These are phyloP conservation scores for Phyllostomus hastatus DNA, from an alignment of 2,113 vertebrate species.

Conservation along the genomic window DNA sequence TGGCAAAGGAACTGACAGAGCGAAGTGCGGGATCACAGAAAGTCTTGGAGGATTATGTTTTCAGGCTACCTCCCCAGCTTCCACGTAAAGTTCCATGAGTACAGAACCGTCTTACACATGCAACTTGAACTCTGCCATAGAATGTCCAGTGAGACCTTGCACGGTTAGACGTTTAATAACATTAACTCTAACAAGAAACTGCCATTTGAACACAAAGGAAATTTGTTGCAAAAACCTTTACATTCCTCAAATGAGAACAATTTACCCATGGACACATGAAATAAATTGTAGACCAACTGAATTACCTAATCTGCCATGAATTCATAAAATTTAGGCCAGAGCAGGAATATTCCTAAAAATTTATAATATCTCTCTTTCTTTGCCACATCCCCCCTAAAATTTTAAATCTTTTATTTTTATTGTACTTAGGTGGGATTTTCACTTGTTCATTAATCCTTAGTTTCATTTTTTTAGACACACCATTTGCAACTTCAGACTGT, in stretches of 20 bases:
- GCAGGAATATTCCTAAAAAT: neutral
- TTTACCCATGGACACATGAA: neutral
- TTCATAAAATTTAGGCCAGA: neutral
- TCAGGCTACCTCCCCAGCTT: neutral
- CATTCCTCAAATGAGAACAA: neutral
- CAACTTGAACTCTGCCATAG: neutral
- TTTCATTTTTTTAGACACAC: neutral
- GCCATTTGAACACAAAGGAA: neutral
- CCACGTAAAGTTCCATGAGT: neutral
- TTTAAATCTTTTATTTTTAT: neutral
- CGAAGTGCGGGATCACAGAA: accelerated
- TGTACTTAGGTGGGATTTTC: neutral
- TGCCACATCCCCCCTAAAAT: neutral
- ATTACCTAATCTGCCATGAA: neutral
- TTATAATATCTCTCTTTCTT: neutral
- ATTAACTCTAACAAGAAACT: neutral
- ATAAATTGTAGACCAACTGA: neutral
- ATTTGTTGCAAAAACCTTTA: neutral
- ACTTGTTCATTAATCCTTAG: neutral
- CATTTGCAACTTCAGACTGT: neutral
- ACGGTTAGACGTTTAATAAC: neutral
- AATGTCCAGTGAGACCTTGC: neutral
- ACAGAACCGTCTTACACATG: neutral
- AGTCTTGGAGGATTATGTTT: neutral
- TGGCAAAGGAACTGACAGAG: neutral